A percentile compares a stretch with the other conserved stretches of the same genome.
These are phyloP conservation scores for Urocynchramus pylzowi DNA, from an alignment of 2,113 vertebrate genomes.

Conservation along the genomic window DNA sequence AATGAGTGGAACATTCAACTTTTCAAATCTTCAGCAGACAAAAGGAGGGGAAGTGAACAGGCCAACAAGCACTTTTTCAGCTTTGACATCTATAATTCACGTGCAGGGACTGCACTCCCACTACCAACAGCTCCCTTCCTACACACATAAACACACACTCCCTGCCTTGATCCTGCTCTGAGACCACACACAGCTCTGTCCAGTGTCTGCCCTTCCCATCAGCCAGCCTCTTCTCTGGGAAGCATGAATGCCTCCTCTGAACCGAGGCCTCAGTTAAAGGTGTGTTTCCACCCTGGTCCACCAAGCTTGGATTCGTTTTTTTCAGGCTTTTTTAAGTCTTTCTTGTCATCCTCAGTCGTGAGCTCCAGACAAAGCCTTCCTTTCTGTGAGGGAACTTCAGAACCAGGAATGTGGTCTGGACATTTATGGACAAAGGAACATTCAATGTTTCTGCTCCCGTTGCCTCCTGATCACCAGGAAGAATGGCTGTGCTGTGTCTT, in stretches of 20 bases:
- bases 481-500: background rate
- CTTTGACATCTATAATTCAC: conserved; percentile 4
- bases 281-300: background rate
- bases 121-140: conserved; percentile 11
- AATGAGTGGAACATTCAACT: background rate
- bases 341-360: background rate
- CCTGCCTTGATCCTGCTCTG: background rate
- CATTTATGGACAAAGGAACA: background rate
- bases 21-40: background rate
- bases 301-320: background rate
- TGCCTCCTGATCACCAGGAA: background rate
- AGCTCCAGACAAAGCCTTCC: background rate
- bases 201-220: background rate
- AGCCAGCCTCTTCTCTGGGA: background rate
- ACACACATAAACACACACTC: background rate
- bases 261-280: background rate
- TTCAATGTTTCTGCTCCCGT: background rate
- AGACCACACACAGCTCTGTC: background rate
- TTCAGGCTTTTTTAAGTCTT: background rate
- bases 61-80: background rate
- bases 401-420: background rate
- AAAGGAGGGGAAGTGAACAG: background rate
- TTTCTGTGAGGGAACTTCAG: background rate
- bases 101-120: background rate
- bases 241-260: background rate